These are phyloP conservation scores for Dipodomys ordii DNA, from an alignment of 2,113 vertebrate genomes.

Conservation along the genomic window DNA sequence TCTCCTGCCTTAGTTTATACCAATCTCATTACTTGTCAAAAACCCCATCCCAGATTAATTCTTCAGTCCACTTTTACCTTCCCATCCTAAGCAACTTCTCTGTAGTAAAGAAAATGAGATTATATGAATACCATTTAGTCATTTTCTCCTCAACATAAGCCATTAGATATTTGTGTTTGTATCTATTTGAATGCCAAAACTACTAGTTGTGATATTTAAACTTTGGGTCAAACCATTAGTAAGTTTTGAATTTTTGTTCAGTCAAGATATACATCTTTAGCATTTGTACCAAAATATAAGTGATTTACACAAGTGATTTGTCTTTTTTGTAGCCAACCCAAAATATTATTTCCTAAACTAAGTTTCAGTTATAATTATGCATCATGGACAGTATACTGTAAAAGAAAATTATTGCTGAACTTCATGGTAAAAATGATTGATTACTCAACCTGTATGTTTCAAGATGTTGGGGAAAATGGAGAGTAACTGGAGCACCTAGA, in stretches of 20 bases:
- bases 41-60: background rate
- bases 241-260: background rate
- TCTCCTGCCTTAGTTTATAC: background rate
- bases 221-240: background rate
- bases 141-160: background rate
- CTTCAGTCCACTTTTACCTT: background rate
- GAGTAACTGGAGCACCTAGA: background rate
- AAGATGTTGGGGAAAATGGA: background rate
- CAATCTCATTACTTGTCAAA: background rate
- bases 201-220: background rate
- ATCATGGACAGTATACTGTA: background rate
- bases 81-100: background rate
- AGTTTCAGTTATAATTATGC: background rate
- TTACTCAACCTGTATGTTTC: background rate
- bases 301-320: background rate
- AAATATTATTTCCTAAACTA: background rate
- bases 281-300: background rate
- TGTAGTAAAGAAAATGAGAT: background rate
- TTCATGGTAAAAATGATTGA: background rate
- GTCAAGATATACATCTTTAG: background rate
- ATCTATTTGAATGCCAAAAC: background rate
- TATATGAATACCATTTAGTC: background rate
- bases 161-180: background rate
- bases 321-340: background rate
- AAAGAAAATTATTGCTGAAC: background rate